Conservation (phyloP, 2,113 vertebrate species). For the Microcebus lehilahytsara region DNA sequence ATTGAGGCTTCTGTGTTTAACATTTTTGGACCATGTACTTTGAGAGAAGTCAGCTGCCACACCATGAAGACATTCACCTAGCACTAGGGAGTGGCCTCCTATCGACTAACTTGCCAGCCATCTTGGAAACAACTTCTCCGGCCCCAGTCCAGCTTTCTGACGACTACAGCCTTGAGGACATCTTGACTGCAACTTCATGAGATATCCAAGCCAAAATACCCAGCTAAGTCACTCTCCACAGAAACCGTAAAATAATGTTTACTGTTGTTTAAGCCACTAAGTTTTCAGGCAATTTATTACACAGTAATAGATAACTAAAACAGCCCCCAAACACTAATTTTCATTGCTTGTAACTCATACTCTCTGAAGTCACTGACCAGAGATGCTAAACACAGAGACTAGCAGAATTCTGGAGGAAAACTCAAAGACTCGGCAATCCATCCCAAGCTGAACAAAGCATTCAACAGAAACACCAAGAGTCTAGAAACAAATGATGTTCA, state of each 20-base stretch:
- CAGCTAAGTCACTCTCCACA: background rate
- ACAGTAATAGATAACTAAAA: background rate
- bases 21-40: background rate
- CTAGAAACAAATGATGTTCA: conserved; percentile 5
- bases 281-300: background rate
- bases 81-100: too few species aligned
- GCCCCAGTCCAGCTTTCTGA: background rate
- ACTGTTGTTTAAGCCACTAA: background rate
- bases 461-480: background rate
- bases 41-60: background rate
- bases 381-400: background rate
- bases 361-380: background rate
- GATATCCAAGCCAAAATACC: background rate
- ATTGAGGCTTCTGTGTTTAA: background rate
- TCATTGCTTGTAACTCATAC: conserved; percentile 12
- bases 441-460: background rate
- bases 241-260: background rate
- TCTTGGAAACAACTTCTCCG: background rate
- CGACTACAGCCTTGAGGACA: background rate
- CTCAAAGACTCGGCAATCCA: background rate
- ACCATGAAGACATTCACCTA: background rate
- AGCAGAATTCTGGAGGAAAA: background rate
- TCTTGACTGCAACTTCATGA: background rate
- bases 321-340: background rate
- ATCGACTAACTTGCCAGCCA: background rate